Evolutionary conservation across 2,797 vertebrate genomes (phyloP), one percentile per base, ranked within the genome.

Genomic region (Pteropus rufus): DNA sequence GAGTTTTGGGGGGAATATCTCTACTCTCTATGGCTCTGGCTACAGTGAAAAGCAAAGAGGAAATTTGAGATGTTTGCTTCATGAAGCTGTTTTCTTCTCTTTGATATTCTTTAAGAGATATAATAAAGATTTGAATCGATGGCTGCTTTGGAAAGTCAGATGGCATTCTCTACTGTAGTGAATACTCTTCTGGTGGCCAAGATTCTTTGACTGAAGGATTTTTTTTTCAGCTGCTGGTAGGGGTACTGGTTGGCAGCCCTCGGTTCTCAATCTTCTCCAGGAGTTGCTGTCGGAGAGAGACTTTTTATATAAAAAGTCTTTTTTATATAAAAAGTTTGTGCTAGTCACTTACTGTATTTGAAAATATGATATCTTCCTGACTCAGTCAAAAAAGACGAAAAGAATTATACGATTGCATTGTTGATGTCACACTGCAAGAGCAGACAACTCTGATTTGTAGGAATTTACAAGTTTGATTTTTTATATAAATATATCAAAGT

Each of bases 381-480:
- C n/a, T n/a, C n/a, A n/a, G n/a, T n/a, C n/a, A n/a, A n/a, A n/a
- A 86, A 84, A n/a, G 36, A 44, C 39, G 79, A 92, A 92, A 52
- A 87, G 29, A 92, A 77, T 64, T 16, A 60, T 26, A 11, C 16
- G 72, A 52, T 5, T 49, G 11, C 41, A 64, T 64, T 3, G 10
- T 12, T 10, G 41, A 23, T 44, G 67, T 12, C 31, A 79, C 11
- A 2, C 31, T n/a, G n/a, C 44, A 76, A 70, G 75, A 92, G 49
- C 31, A 65, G 56, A 39, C 1, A 70, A 5, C 7, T 84, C 54
- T 34, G 14, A 77, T 64, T 70, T 85, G 8, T 31, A 64, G n/a
- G 34, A 44, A 39, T 81, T 91, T 86, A 80, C 9, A 84, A 87
- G 29, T 77, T 88, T 56, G 54, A 56, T 56, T 62, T 86, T 93